Conservation (phyloP, 2,113 vertebrate genomes). For the Channa maculata region DNA sequence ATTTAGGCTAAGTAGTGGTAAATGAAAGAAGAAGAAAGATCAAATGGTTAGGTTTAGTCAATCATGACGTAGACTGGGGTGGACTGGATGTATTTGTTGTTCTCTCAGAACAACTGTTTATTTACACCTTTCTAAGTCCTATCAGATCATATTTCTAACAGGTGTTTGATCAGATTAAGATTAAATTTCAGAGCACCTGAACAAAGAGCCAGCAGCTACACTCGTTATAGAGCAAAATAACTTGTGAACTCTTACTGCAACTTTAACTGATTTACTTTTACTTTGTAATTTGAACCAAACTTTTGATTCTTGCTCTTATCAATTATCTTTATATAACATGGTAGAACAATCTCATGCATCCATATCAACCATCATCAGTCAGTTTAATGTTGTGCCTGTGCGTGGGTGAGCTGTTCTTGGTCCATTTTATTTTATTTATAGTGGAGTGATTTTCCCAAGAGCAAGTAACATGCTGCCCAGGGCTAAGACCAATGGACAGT, state of each 20-base stretch:
- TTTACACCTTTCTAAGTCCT: neutral
- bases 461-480: constrained; percentile 17
- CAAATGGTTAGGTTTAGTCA: neutral
- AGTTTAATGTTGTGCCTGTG: constrained; percentile 10
- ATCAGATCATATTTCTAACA: neutral
- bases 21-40: neutral
- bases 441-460: constrained; percentile 17
- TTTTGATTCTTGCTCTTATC: neutral
- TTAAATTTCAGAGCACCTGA: neutral
- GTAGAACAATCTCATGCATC: neutral
- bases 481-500: constrained; percentile 29
- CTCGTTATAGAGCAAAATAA: neutral
- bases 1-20: neutral
- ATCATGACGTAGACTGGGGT: neutral
- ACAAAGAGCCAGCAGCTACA: neutral
- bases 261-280: neutral
- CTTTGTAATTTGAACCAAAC: neutral
- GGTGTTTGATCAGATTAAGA: neutral
- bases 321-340: neutral
- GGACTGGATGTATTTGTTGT: neutral
- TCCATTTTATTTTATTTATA: constrained; percentile 2
- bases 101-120: neutral
- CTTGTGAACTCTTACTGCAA: constrained; percentile 5
- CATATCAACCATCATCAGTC: constrained; percentile 8
- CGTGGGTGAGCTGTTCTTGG: neutral